Evolutionary conservation across 2,113 vertebrate genomes (phyloP), one percentile per base, ranked within the genome.

Genomic region (Nothocercus nigrocapillus): DNA sequence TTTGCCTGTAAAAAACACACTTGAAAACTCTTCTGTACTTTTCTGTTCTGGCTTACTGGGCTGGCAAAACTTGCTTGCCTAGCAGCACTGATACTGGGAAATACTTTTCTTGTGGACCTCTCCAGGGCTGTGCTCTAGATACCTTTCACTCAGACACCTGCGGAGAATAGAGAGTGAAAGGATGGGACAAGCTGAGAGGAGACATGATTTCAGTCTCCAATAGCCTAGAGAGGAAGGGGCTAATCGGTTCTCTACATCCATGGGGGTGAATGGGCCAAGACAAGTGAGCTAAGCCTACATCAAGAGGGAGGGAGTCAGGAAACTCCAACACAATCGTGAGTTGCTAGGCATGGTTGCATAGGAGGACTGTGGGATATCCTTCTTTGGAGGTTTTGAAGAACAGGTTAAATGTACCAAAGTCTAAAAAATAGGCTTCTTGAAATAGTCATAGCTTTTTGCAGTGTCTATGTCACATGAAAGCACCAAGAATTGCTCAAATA

Each of bases 1-100:
- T 53, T 89, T 96, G 62, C 53, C 83, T 93, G 44, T 64, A 47
- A 82, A 78, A 96, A 79, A 21, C 59, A 72, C n/a, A 45, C 49
- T 89, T 72, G 42, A 73, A 58, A 61, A 25, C 32, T 79, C 62
- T 79, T 49, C 25, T 13, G 3, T 53, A 58, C n/a, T 92, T 90
- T 93, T 45, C 27, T 77, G 7, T 59, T 53, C 42, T 75, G 10
- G 16, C 38, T 78, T 66, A 25, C 38, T 78, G 66, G 66, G 74
- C 72, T 73, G 76, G 49, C 30, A 78, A 73, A 93, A 11, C 49
- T 13, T 42, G 24, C 36, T 27, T 27, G 36, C 34, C 25, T 56
- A 56, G 54, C 54, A 56, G 54, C 54, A 56, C 54, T 53, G 25
- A 27, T 53, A 53, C 51, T 56, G 28, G 54, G 54, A 30, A 56